phyloP scores from a whole-genome alignment of 2,888 invertebrate genomes.

The Coenonympha arcania region DNA sequence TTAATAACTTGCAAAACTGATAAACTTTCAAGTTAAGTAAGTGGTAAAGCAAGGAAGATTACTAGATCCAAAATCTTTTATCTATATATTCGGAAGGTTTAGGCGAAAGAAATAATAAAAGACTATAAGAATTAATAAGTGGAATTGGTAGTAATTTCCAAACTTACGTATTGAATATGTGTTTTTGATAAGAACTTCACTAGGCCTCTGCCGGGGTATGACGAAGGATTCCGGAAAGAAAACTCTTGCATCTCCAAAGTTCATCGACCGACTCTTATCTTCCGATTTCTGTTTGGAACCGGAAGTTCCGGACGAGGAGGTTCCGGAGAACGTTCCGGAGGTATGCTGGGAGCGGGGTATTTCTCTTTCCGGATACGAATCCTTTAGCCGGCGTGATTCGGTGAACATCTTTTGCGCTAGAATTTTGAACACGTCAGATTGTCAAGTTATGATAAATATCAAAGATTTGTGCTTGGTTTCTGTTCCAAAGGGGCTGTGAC shows the following conservation, averaged over 20 bases:
- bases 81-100: too few species aligned
- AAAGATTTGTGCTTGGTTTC: too few species aligned
- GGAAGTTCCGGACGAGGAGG: slow-evolving; percentile 68
- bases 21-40: too few species aligned
- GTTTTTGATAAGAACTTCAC: slow-evolving; percentile 53
- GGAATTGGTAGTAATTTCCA: neutral
- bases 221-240: slow-evolving; percentile 72
- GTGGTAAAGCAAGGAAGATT: neutral
- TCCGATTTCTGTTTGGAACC: slow-evolving; percentile 61
- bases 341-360: slow-evolving; percentile 54
- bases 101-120: neutral
- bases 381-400: slow-evolving; percentile 54
- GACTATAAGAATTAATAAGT: neutral
- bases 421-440: slow-evolving; percentile 3
- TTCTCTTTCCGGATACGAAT: slow-evolving; percentile 51
- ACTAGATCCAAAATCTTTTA: neutral
- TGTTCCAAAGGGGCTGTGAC: too few species aligned
- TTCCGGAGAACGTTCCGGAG: slow-evolving; percentile 61
- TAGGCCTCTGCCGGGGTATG: slow-evolving; percentile 60
- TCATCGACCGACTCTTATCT: slow-evolving; percentile 53
- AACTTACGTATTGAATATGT: slow-evolving; percentile 65
- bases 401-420: slow-evolving; percentile 64
- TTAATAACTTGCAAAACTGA: too few species aligned
- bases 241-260: slow-evolving; percentile 64
- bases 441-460: neutral